Evolutionary conservation across 2,797 vertebrate species (phyloP), one percentile per base, ranked within the genome.

Genomic region (Manis pentadactyla): DNA sequence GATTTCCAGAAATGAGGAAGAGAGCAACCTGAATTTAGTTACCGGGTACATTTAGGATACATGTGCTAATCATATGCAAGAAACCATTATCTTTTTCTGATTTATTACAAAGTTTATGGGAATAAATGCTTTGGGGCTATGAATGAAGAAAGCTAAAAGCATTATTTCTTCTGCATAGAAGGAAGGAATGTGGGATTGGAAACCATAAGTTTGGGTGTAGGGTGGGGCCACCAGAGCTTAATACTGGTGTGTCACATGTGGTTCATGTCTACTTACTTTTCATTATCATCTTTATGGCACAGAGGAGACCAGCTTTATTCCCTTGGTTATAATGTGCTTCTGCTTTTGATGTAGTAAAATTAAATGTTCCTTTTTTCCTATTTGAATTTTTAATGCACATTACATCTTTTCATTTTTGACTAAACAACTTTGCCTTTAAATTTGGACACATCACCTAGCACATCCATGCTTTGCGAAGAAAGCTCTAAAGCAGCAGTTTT

Each of bases 61-160:
- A 57, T 63, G 57, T 74, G 15, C 19, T 84, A 94, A 69, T 75
- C 46, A 69, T 51, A 59, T 79, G 31, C 2, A 66, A 82, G 42
- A 88, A 78, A 73, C 77, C 87, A 59, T 46, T 68, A 27, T 66
- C 4, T 73, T 51, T 93, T 71, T 68, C 23, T 1, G 74, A 25
- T 66, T 19, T 61, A 74, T n/a, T 75, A 18, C 75, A 87, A 84
- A 95, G 68, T 21, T 37, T 59, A 68, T 5, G 61, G 39, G 27
- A 31, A 49, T 73, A 82, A 69, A 23, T 79, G 31, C 7, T 77
- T 91, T 57, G 29, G 42, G 31, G n/a, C 21, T 78, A 39, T 19
- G 21, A 39, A 31, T 68, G 79, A 73, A 68, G 57, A 93, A 74
- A 11, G 34, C 13, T 27, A 61, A 2, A 53, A 55, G 9, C 15